Evolutionary conservation across 2,113 vertebrate species (phyloP), one percentile per base, ranked within the genome.

Genomic region (Malurus elegans): DNA sequence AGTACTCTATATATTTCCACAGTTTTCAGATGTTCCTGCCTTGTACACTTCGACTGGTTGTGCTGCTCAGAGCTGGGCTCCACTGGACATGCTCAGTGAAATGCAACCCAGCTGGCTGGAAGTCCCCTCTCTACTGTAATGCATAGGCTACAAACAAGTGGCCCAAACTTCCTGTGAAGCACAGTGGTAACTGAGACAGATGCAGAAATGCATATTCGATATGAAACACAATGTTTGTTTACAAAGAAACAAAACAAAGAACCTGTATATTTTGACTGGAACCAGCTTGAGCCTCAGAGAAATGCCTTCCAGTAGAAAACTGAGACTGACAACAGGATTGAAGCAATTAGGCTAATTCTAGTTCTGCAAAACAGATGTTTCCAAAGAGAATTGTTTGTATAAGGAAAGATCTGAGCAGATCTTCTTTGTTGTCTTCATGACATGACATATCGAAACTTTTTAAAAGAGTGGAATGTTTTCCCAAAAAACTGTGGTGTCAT

Each of bases 61-160:
- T 34, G 21, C 38, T 86, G 21, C 25, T 62, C 42, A 9, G 58
- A 76, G 21, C 44, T 50, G 19, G 54, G 29, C 36, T 80, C 64
- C 48, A 17, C 29, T 19, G 58, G 29, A 40, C 25, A 42, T 53
- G 54, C 61, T 32, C 71, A 86, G 42, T 26, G 61, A 85, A 58
- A 84, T 6, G 26, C 1, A 4, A 29, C 26, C 28, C 44, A 42
- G 4, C 0, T 0, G 2, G 7, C 0, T 31, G 45, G 36, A 56
- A 81, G 25, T 32, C 23, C 28, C 7, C 15, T 38, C 15, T 0
- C 1, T 2, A 3, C 10, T 36, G 17, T 32, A 53, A 29, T 23
- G 32, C 0, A 3, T 20, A 20, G 12, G 8, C 29, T 57, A n/a
- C 21, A 57, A 44, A 31, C 12, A 48, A 14, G 44, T 11, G 32